Base-by-base conservation (phyloP, 2,888 invertebrate species). In the Oligia strigilis region DNA sequence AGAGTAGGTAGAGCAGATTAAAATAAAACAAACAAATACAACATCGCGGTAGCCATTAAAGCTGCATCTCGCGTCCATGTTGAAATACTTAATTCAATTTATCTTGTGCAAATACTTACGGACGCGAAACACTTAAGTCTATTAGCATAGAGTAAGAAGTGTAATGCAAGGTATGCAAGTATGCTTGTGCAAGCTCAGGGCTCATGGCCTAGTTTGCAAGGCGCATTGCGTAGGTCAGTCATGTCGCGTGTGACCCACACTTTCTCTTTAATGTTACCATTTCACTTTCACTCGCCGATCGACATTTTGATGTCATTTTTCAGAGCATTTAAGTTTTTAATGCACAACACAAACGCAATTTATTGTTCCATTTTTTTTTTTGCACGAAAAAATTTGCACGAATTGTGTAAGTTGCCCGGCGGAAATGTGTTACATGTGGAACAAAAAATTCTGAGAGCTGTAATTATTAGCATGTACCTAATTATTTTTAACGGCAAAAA, bases 151-250 rank as follows among this genome's bases (percentile, higher is more conserved):
- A 81, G 86, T 88, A 84, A 89, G 82, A 84, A 84, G 85, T 84
- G 85, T 85, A 92, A 91, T 92, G 91, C 90, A 90, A 86, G 87
- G 88, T 87, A 88, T 92, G 92, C 91, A 91, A 55, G 83, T 83
- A 89, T 91, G 92, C 91, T 94, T 93, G 93, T 92, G 92, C 91
- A 93, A 93, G 92, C 85, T 87, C 89, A 92, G 89, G 94, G 95
- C 95, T 88, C 93, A 91, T 94, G 95, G 93, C 95, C 95, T 88
- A 95, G 94, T 94, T 95, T 88, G 86, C 86, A 77, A 91, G 92
- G 91, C 93, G 93, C 94, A 94, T 95, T 95, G 95, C 95, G 96
- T 96, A 95, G 96, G 96, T 95, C 95, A 96, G 94, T 93, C 94
- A 94, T 93, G 90, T 90, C 82, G 88, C 92, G 90, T 89, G 90